A percentile compares a stretch with the other conserved stretches of the same genome.
Conservation (phyloP, 2,797 vertebrate species). For the Sebastes kiyomatsui region DNA sequence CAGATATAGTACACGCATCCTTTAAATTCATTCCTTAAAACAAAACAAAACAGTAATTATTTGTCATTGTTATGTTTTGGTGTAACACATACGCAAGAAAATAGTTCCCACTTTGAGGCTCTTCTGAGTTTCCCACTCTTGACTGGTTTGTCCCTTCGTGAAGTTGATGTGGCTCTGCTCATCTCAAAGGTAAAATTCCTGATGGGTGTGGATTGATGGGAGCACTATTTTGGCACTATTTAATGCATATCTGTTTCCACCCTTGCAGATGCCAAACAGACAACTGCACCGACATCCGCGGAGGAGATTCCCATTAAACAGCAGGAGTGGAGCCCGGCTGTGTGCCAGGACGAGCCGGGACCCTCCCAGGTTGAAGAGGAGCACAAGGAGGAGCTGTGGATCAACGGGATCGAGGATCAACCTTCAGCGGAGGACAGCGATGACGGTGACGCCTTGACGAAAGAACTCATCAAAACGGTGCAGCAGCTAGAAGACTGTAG, state of each 20-base stretch:
- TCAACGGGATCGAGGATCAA: slow-evolving; percentile 28
- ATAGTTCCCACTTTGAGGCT: neutral
- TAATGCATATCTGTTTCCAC: neutral
- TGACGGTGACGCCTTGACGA: slow-evolving; percentile 51
- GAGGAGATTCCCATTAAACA: slow-evolving; percentile 9
- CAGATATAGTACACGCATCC: neutral
- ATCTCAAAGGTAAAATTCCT: slow-evolving; percentile 8
- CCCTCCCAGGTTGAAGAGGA: slow-evolving; percentile 42
- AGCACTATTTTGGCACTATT: neutral
- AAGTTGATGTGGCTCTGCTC: slow-evolving; percentile 5
- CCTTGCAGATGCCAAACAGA: slow-evolving; percentile 43
- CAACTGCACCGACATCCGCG: neutral
- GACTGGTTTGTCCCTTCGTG: slow-evolving; percentile 1
- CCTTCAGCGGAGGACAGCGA: slow-evolving; percentile 42
- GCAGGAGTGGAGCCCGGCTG: neutral
- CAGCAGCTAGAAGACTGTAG: slow-evolving; percentile 61
- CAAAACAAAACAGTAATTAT: neutral
- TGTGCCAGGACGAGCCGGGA: slow-evolving; percentile 21
- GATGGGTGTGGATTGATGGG: neutral
- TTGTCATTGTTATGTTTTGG: neutral
- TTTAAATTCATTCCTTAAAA: neutral
- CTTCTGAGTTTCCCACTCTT: neutral
- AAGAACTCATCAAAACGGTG: slow-evolving; percentile 68
- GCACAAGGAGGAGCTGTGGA: slow-evolving; percentile 43
- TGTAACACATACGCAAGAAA: neutral